Conservation (phyloP, 1,140 invertebrate species). For the Tetraneura akinire region DNA sequence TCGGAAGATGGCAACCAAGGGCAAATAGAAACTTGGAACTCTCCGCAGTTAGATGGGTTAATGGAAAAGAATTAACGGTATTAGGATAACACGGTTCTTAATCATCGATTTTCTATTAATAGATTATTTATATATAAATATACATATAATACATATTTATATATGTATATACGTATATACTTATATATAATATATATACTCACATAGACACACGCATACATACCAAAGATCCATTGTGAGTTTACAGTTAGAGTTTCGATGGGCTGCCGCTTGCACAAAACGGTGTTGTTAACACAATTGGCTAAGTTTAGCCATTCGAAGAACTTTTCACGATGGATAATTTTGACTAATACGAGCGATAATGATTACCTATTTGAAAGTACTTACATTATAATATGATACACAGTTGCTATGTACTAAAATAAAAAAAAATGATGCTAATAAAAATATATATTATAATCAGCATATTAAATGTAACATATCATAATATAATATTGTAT, state of each 20-base stretch:
- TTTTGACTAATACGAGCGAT: slow-evolving; percentile 28
- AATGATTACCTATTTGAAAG: too few relatives aligned
- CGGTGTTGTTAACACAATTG: slow-evolving; percentile 36
- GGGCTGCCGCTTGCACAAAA: slow-evolving; percentile 6
- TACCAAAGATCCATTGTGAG: neutral
- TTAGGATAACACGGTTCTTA: slow-evolving; percentile 21
- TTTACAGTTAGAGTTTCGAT: slow-evolving; percentile 18
- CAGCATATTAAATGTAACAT: too few relatives aligned
- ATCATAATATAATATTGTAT: too few relatives aligned
- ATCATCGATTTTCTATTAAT: slow-evolving; percentile 44
- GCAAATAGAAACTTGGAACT: slow-evolving; percentile 6
- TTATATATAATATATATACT: neutral
- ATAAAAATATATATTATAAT: too few relatives aligned
- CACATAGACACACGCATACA: neutral
- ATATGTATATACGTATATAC: neutral
- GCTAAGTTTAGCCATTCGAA: slow-evolving; percentile 34
- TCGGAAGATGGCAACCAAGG: slow-evolving; percentile 1
- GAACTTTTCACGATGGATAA: slow-evolving; percentile 40
- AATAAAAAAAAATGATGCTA: too few relatives aligned
- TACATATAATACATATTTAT: neutral
- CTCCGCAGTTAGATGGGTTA: slow-evolving; percentile 17
- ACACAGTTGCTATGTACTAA: too few relatives aligned
- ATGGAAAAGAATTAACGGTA: slow-evolving; percentile 12
- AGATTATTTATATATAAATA: too few relatives aligned
- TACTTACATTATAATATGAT: too few relatives aligned